Base-by-base conservation (phyloP, 2,888 invertebrate genomes). In the Acleris literana region DNA sequence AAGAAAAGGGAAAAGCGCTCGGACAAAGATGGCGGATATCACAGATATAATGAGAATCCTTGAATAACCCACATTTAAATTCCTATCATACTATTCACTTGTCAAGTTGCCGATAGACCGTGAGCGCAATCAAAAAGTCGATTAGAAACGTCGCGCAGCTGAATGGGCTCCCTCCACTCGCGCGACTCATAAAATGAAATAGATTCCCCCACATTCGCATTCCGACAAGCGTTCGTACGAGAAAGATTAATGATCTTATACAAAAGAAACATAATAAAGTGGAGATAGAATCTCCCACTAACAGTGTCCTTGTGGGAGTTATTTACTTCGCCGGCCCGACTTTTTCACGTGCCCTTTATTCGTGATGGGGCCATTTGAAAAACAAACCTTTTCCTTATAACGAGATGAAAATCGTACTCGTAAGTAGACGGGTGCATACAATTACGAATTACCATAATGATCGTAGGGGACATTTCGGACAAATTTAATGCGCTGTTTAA, bases 171-270 rank as follows among this genome's bases (percentile, higher is more conserved):
- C 84, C 87, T 86, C 88, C 84, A 87, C 87, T 88, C 88, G 84
- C 89, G 87, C 88, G 88, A 82, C 90, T 92, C 92, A 92, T 92
- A 92, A 92, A 92, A 92, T 87, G 91, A 92, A 92, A 92, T 92
- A 92, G 92, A 92, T 92, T 90, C 91, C 90, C 92, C 91, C 88
- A 92, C 92, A 92, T 92, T 92, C 92, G 87, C 92, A 92, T 92
- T 92, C 92, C 92, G 92, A 92, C 92, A 92, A 92, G 92, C 92
- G 90, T 92, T 91, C 92, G 91, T 90, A 91, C 92, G 90, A 90
- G 90, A 92, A 92, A 92, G 92, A 92, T 92, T 92, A 92, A 92
- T 92, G 92, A 92, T 92, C 92, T 70, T 69, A 70, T 73, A 91
- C 92, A 92, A 92, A 92, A 92, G 91, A 91, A 92, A 92, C 92